Base-by-base conservation (phyloP, 2,113 vertebrate species). In the Colossoma macropomum region DNA sequence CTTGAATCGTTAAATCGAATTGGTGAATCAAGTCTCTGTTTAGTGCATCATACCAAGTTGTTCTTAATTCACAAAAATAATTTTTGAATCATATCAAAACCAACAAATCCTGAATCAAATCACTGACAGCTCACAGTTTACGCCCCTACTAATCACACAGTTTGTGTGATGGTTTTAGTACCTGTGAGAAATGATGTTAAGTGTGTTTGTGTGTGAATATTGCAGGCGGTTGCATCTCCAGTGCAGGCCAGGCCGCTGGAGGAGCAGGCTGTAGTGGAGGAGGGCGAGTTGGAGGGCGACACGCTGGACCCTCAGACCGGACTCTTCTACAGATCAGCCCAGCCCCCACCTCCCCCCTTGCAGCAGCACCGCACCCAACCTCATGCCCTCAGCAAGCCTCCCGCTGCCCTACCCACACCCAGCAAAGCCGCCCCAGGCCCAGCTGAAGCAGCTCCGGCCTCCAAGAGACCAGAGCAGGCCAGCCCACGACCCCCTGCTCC, bases 291-390 rank as follows among this genome's bases (percentile, higher is more conserved):
- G 84, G 98, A 99, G 84, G 97, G 97, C 75, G 98, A 99, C 94
- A 98, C 97, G 41, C 86, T 99, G 92, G 98, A 99, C 90, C 98
- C 98, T 52, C 98, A 99, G 93, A 99, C 98, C 0, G 98, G 98
- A 70, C 93, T 99, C 84, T 99, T 99, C 91, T 98, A 99, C 92
- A 94, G 97, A 87, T 96, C 97, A 54, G 93, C 95, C 84, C 91
- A 96, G 90, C 88, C 90, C 8, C 41, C 60, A 1, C 82, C 83
- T 34, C 84, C 91, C 25, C 92, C 93, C 1, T 90, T 94, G 0
- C 90, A 91, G 52, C 95, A 94, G 71, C 96, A 93, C 70, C 63
- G 93, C 91, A 86, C 59, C 56, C 50, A 86, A 34, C 77, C 80
- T 77, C 34, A 63, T 38, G 80, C 82, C 4, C 91, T 90, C 27